A percentile compares a stretch with the other conserved stretches of the same genome.
These are phyloP conservation scores for Manacus vitellinus DNA, from an alignment of 2,113 vertebrate species.

Conservation along the genomic window DNA sequence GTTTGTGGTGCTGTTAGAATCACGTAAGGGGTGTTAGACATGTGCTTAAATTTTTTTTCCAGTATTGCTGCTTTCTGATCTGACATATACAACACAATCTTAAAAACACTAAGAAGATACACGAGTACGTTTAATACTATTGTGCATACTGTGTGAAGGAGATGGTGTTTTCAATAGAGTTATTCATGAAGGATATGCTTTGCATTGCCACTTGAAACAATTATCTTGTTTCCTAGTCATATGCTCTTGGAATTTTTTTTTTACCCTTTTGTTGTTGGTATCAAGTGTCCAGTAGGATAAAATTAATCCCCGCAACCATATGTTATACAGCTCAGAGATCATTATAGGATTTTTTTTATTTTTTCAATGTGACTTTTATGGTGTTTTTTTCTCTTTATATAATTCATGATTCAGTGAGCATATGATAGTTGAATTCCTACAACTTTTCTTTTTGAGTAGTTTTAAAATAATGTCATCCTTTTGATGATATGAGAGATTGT, in stretches of 20 bases:
- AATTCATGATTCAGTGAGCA: not conserved
- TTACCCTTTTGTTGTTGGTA: not conserved
- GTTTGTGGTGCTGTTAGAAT: not conserved
- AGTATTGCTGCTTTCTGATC: not conserved
- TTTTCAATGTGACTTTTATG: not conserved
- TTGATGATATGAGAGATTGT: not conserved
- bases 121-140: not conserved
- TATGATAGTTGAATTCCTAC: not conserved
- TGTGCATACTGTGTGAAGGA: not conserved
- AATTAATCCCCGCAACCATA: not conserved
- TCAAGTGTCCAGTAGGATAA: not conserved
- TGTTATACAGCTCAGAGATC: not conserved
- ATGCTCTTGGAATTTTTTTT: not conserved
- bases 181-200: not conserved
- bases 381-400: not conserved
- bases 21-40: not conserved
- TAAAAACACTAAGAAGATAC: not conserved
- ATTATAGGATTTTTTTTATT: not conserved
- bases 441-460: not conserved
- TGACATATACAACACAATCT: not conserved
- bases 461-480: not conserved
- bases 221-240: conserved; percentile 10
- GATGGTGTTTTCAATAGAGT: conserved; percentile 2
- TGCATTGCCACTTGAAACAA: not conserved
- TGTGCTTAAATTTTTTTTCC: not conserved